phyloP scores from a whole-genome alignment of 2,113 vertebrate genomes.

The Anolis carolinensis region DNA sequence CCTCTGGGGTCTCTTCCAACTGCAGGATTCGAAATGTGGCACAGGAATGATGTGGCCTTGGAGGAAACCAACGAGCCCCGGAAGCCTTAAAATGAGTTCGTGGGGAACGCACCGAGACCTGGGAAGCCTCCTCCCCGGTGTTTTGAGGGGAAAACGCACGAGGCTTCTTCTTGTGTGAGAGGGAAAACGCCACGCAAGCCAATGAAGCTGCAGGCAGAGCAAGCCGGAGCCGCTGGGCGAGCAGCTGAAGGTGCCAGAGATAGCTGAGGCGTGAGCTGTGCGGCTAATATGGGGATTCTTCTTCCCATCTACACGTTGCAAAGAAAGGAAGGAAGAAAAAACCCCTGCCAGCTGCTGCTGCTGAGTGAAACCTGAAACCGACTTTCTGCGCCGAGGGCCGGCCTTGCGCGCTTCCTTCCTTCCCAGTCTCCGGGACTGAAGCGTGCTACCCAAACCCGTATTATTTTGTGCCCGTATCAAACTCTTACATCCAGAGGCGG shows the following conservation, averaged over 20 bases:
- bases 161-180: not conserved
- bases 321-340: not conserved
- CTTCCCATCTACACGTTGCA: not conserved
- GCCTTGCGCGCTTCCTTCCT: slow-evolving; percentile 12
- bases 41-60: too few relatives aligned
- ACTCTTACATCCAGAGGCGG: too few relatives aligned
- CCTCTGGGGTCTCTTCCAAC: too few relatives aligned
- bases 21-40: too few relatives aligned
- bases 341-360: slow-evolving; percentile 47
- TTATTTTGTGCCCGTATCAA: too few relatives aligned
- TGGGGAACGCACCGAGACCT: too few relatives aligned
- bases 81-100: too few relatives aligned
- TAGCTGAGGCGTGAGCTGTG: not conserved
- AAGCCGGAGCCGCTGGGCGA: not conserved
- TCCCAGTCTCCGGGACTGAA: not conserved
- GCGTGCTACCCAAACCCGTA: not conserved
- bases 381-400: slow-evolving; percentile 25
- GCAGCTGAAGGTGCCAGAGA: not conserved
- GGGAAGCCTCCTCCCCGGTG: too few relatives aligned
- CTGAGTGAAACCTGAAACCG: slow-evolving; percentile 61
- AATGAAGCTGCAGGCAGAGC: not conserved
- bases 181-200: fast-evolving
- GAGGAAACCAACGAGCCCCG: too few relatives aligned
- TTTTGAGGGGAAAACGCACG: too few relatives aligned
- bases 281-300: not conserved